Conservation (phyloP, 2,113 vertebrate species). For the Paradisaea rubra region DNA sequence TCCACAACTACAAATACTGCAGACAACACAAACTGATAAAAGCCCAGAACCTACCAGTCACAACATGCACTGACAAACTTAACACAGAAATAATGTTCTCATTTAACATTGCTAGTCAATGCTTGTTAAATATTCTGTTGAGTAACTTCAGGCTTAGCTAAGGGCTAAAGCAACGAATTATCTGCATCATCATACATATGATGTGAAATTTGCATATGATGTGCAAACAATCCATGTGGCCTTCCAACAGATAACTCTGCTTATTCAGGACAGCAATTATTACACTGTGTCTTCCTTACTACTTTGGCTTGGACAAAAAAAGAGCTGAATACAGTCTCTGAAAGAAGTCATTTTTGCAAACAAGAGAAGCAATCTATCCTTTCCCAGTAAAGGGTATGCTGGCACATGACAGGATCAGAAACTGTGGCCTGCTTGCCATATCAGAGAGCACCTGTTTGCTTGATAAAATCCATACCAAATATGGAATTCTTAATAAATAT, state of each 20-base stretch:
- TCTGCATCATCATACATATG: neutral
- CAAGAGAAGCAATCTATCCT: neutral
- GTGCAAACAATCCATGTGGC: neutral
- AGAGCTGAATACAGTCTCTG: neutral
- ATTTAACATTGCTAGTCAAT: neutral
- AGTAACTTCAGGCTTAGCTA: neutral
- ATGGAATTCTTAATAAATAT: neutral
- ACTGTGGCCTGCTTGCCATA: neutral
- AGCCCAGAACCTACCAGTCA: neutral
- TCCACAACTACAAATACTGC: neutral
- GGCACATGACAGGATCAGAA: neutral
- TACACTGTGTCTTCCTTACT: neutral
- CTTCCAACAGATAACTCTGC: neutral
- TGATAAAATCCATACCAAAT: neutral
- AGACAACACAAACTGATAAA: constrained; percentile 6
- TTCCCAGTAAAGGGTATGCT: neutral
- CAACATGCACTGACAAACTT: neutral
- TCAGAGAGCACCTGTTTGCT: neutral
- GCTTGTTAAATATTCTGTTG: neutral
- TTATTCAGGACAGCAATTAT: neutral
- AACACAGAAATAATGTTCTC: neutral
- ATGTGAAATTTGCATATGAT: neutral
- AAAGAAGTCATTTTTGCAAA: neutral
- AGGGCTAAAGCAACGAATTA: neutral
- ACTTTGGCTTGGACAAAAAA: neutral